These are phyloP conservation scores for Dryocosmus kuriphilus DNA, from an alignment of 2,888 invertebrate species.

Conservation along the genomic window DNA sequence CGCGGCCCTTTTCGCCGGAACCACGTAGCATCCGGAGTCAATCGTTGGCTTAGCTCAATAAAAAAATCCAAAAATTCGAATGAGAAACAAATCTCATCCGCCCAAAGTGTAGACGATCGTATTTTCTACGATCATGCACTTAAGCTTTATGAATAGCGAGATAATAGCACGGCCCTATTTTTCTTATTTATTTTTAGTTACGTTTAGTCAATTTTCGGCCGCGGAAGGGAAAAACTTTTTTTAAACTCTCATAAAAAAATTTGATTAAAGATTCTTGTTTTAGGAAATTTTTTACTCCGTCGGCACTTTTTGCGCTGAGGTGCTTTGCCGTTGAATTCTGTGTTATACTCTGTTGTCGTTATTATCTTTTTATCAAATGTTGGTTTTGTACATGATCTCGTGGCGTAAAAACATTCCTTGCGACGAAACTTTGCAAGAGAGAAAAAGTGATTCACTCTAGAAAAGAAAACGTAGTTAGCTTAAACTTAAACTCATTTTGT, in stretches of 20 bases:
- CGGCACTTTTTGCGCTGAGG: conserved; percentile 25
- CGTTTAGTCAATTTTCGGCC: not conserved
- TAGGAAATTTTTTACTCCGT: conserved; percentile 13
- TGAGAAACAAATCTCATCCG: not conserved
- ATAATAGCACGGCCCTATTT: not conserved
- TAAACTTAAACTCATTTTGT: not conserved
- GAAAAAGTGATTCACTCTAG: not conserved
- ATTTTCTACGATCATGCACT: conserved; percentile 32
- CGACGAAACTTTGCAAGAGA: not conserved
- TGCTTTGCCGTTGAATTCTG: conserved; percentile 39
- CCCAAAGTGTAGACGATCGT: not conserved
- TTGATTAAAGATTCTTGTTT: not conserved
- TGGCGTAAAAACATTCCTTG: conserved; percentile 32
- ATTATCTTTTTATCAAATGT: conserved; percentile 32
- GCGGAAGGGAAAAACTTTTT: not conserved
- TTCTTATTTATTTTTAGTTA: conserved; percentile 23
- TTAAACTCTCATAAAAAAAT: not conserved
- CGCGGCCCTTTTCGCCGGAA: conserved; percentile 73
- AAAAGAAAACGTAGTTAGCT: not conserved
- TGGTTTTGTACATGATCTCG: conserved; percentile 31
- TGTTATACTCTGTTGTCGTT: conserved; percentile 42
- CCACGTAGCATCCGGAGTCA: conserved; percentile 73
- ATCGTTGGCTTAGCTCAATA: conserved; percentile 54
- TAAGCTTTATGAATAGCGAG: conserved; percentile 20
- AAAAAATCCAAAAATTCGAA: conserved; percentile 13